phyloP scores from a whole-genome alignment of 2,113 vertebrate species.

The Sinocyclocheilus anshuiensis region DNA sequence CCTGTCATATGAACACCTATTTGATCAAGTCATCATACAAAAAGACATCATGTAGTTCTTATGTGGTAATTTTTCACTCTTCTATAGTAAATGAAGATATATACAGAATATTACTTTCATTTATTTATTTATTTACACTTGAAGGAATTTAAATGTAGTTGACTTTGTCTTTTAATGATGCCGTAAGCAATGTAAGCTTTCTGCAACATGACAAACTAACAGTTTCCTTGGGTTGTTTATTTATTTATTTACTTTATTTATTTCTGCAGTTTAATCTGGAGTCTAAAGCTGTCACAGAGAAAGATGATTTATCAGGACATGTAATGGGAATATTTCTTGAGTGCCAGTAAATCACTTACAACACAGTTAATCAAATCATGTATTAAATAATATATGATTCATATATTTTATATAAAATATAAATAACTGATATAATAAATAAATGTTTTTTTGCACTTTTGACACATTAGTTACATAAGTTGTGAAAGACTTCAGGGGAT shows the following conservation, averaged over 20 bases:
- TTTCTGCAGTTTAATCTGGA: neutral
- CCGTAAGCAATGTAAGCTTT: neutral
- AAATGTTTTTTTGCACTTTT: neutral
- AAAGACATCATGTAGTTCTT: conserved; percentile 18
- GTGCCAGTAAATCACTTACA: neutral
- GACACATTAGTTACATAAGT: neutral
- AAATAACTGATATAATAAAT: too few species aligned
- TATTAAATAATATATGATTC: neutral
- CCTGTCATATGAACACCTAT: neutral
- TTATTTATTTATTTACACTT: neutral
- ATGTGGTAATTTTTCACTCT: neutral
- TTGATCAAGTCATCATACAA: conserved; percentile 9
- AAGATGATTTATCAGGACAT: neutral
- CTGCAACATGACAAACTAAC: neutral
- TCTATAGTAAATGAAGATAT: neutral
- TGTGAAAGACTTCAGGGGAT: neutral
- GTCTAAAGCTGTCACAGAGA: neutral
- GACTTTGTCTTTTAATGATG: neutral
- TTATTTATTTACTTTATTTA: too few species aligned
- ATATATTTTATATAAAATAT: neutral
- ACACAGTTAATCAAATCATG: neutral
- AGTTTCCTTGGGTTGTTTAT: neutral
- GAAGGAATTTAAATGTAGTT: neutral
- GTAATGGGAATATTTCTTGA: neutral
- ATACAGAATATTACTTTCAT: neutral